Base-by-base conservation (phyloP, 2,888 invertebrate species). In the Mayetiola destructor region DNA sequence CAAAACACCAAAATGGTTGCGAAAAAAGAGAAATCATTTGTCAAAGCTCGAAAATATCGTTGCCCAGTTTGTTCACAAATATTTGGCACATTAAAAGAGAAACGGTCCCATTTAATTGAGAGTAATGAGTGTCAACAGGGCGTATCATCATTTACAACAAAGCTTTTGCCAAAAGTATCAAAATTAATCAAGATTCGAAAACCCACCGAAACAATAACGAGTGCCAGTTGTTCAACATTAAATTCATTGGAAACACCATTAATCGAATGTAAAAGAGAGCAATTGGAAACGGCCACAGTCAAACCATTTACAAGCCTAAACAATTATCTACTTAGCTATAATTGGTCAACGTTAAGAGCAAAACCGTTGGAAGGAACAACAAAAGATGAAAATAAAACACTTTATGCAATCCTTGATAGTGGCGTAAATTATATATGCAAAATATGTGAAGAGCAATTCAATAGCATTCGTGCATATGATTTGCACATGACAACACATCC, bases 401-500 rank as follows among this genome's bases (percentile, higher is more conserved):
- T 68, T 14, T 67, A 69, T 62, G 69, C 70, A 59, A 67, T 69
- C 0, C 64, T 63, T 56, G 70, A 29, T 29, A 32, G 29, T 68
- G 8, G 48, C 27, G 27, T 48, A 16, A 48, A 48, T 68, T 72
- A 59, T 65, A 68, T 53, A 61, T 85, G 84, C 64, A 75, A 75
- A 61, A 79, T 80, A 14, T 84, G 84, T 66, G 76, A 76, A 55
- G 80, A 80, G 61, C 79, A 80, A 64, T 88, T 86, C 65, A 72
- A 77, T 4, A 80, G 79, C 1, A 84, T 85, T 14, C 77, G 78
- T 12, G 75, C 79, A 10, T 88, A 82, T 67, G 81, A 82, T 61
- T 80, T 79, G 3, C 89, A 90, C 68, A 75, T 89, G 36, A 82
- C 82, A 64, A 77, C 82, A 42, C 90, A 90, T 69, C 89, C 89